Percentiles rank a stretch among this genome's conserved stretches.
Evolutionary conservation across 2,113 vertebrate genomes (phyloP).

Genomic region (Clarias batrachus): DNA sequence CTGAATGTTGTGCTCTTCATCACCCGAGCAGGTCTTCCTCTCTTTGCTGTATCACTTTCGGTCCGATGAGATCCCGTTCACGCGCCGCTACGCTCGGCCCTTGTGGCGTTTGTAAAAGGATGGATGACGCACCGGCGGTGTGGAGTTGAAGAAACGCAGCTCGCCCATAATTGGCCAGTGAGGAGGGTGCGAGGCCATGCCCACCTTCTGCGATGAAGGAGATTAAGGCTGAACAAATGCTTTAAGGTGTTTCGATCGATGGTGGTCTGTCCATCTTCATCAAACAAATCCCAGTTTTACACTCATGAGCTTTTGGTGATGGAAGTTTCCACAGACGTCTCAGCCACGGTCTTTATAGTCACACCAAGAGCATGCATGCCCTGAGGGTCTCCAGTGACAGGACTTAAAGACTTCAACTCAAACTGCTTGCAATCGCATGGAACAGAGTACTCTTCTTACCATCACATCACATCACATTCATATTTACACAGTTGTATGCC

Average conservation of each 20-base stretch:
- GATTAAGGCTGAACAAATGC: conserved; percentile 26
- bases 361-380: neutral
- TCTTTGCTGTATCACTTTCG: conserved; percentile 51
- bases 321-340: conserved; percentile 21
- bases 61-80: conserved; percentile 68
- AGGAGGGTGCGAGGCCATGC: conserved; percentile 57
- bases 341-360: neutral
- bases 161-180: conserved; percentile 65
- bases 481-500: neutral
- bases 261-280: conserved; percentile 36
- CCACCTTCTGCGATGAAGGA: conserved; percentile 27
- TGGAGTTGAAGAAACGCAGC: conserved; percentile 68
- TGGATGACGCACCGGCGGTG: conserved; percentile 73
- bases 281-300: conserved; percentile 29
- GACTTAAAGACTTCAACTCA: neutral
- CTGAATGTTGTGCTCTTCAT: neutral
- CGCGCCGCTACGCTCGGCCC: conserved; percentile 64
- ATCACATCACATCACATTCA: neutral
- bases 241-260: conserved; percentile 32
- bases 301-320: conserved; percentile 1
- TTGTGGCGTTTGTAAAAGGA: conserved; percentile 69
- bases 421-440: neutral
- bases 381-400: neutral
- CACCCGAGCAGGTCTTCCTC: conserved; percentile 9
- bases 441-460: neutral